A percentile compares a stretch with the other conserved stretches of the same genome.
Conservation (phyloP, 2,113 vertebrate genomes). For the Coryphaenoides rupestris region DNA sequence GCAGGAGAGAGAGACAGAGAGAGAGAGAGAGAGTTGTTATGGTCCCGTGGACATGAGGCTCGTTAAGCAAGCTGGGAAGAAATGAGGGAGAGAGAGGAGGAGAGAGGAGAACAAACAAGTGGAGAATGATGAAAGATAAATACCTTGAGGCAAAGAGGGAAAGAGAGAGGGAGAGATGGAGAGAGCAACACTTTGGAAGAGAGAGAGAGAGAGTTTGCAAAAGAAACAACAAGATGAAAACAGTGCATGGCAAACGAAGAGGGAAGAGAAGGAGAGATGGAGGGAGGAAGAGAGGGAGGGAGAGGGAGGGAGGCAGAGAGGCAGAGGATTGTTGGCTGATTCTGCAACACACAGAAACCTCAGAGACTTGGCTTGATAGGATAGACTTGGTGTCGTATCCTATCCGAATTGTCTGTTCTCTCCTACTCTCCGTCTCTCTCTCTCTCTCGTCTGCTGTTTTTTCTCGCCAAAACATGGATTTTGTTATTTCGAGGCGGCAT, state of each 20-base stretch:
- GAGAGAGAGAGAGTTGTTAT: slow-evolving; percentile 1
- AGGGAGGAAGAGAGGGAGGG: neutral
- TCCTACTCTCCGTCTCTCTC: neutral
- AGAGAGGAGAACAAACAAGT: too few species aligned
- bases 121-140: neutral
- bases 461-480: neutral
- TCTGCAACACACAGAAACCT: neutral
- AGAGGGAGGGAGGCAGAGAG: neutral
- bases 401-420: neutral
- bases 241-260: neutral
- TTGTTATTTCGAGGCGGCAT: too few species aligned
- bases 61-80: neutral
- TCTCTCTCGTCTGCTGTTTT: neutral
- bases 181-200: neutral
- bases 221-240: too few species aligned
- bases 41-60: neutral
- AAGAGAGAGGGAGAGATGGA: neutral
- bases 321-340: neutral
- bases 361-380: neutral
- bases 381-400: neutral
- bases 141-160: neutral
- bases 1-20: slow-evolving; percentile 7
- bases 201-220: neutral
- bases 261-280: neutral
- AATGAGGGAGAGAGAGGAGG: neutral